phyloP scores from a whole-genome alignment of 2,888 invertebrate genomes.

The Argyresthia goedartella region DNA sequence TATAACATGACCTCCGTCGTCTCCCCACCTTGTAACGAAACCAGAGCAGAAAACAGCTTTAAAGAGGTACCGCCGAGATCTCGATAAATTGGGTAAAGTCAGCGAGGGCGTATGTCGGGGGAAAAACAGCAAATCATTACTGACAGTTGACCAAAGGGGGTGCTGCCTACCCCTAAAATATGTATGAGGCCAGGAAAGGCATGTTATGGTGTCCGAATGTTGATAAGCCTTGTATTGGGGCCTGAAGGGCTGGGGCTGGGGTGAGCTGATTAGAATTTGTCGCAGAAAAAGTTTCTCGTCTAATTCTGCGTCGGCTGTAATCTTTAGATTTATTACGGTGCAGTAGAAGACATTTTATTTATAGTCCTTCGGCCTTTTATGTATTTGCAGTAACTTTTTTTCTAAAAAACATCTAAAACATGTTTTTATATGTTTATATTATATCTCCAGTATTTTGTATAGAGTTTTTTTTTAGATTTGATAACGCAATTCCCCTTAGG shows the following conservation, averaged over 20 bases:
- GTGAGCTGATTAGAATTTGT: slow-evolving; percentile 53
- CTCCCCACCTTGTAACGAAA: slow-evolving; percentile 5
- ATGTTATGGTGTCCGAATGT: slow-evolving; percentile 71
- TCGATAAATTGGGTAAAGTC: slow-evolving; percentile 21
- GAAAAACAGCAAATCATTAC: slow-evolving; percentile 68
- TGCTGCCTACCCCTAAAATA: slow-evolving; percentile 64
- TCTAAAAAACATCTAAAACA: too few relatives aligned
- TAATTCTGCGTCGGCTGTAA: slow-evolving; percentile 4
- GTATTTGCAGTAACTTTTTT: neutral
- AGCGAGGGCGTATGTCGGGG: slow-evolving; percentile 53
- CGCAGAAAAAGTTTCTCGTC: slow-evolving; percentile 25
- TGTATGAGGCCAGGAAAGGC: slow-evolving; percentile 64
- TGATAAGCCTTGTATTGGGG: slow-evolving; percentile 67
- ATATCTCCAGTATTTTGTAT: too few relatives aligned
- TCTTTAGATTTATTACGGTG: slow-evolving; percentile 1
- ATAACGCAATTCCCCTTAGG: too few relatives aligned
- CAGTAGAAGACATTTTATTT: too few relatives aligned
- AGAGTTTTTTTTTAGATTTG: too few relatives aligned
- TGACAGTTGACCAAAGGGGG: slow-evolving; percentile 70
- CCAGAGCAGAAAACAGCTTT: slow-evolving; percentile 6
- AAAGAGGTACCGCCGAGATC: slow-evolving; percentile 16
- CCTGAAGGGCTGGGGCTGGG: slow-evolving; percentile 28
- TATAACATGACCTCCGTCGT: slow-evolving; percentile 18
- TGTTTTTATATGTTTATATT: too few relatives aligned
- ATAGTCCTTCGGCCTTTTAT: neutral